Percentiles rank a stretch among this genome's conserved stretches.
These are phyloP conservation scores for Artibeus lituratus DNA, from an alignment of 2,797 vertebrate species.

Conservation along the genomic window DNA sequence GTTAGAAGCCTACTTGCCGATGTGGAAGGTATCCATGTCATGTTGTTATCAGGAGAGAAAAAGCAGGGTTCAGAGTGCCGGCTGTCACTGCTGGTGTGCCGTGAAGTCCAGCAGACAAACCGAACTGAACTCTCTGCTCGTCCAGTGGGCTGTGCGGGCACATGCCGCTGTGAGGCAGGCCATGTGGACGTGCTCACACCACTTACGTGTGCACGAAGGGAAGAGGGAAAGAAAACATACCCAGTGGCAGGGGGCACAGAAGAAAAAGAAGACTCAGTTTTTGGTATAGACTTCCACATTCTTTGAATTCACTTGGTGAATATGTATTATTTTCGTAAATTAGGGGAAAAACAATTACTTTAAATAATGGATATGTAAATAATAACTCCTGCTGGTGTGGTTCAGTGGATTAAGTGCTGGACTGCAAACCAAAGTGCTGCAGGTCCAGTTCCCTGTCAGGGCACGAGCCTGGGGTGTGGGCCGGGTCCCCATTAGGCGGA, in stretches of 20 bases:
- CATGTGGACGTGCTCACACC: fast-evolving
- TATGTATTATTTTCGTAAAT: neutral
- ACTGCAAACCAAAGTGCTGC: too few species aligned
- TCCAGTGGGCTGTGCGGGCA: neutral
- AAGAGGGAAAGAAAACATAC: neutral
- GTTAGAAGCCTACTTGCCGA: neutral
- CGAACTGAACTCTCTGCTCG: neutral
- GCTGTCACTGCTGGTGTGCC: neutral
- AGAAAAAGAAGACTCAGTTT: neutral
- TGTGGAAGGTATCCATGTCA: neutral
- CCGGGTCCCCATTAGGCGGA: too few species aligned
- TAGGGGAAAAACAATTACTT: neutral
- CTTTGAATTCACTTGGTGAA: neutral
- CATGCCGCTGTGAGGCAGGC: neutral
- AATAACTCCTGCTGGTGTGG: neutral
- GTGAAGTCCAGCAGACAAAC: neutral
- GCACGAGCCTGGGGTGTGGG: too few species aligned
- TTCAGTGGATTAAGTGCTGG: too few species aligned
- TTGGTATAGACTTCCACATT: neutral
- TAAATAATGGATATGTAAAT: neutral
- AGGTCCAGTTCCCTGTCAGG: too few species aligned
- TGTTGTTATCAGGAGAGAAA: neutral
- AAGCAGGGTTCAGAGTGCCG: neutral
- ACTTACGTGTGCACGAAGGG: fast-evolving
- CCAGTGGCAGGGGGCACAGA: fast-evolving